Base-by-base conservation (phyloP, 2,888 invertebrate species). In the Metalampra italica region DNA sequence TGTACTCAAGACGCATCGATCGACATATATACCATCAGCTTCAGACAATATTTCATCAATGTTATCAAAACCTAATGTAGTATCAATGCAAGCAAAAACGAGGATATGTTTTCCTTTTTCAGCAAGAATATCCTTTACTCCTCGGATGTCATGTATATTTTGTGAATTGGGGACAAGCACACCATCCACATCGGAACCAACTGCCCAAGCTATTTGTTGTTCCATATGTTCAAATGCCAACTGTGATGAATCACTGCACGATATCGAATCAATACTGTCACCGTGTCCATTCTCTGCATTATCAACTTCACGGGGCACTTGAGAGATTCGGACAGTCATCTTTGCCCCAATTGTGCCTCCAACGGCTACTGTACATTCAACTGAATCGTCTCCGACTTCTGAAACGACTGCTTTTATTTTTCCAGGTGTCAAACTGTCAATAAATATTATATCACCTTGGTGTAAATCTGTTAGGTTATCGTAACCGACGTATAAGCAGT, bases 21-120 rank as follows among this genome's bases (percentile, higher is more conserved):
- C 97, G 0, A 97, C 92, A 92, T 96, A 96, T 48, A 98, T 92
- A 43, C 96, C 97, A 81, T 98, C 97, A 8, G 95, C 91, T 53
- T 91, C 94, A 7, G 75, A 67, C 52, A 97, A 91, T 62, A 97
- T 94, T 58, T 93, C 94, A 68, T 96, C 95, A 56, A 97, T 64
- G 55, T 84, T 84, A 50, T 88, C 83, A 1, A 84, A 50, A 1
- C 78, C 85, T 45, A 75, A 54, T 7, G 76, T 56, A 22, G 85
- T 66, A 14, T 88, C 88, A 53, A 89, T 75, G 54, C 77, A 78
- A 46, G 81, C 84, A 62, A 89, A 78, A 3, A 88, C 62, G 8
- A 89, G 70, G 43, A 88, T 74, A 57, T 89, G 86, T 66, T 85
- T 86, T 9, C 86, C 87, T 56, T 78, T 88, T 52, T 82, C 80